Evolutionary conservation across 2,797 vertebrate species (phyloP), one percentile per base, ranked within the genome.

Genomic region (Capromys pilorides): DNA sequence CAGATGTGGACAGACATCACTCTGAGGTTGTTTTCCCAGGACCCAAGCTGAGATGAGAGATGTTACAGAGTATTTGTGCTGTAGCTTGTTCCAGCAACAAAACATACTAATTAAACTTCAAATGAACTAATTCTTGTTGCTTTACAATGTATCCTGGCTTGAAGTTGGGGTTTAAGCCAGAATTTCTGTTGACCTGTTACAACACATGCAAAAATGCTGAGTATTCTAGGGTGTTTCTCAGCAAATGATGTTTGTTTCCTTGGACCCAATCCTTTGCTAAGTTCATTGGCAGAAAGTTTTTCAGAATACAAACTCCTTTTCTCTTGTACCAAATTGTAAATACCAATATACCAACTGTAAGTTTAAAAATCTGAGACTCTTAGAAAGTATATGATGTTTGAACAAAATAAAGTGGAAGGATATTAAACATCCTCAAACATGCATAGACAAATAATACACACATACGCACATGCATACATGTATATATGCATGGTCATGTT

Each of bases 171-270:
- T 61, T 95, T 89, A 85, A 94, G 80, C 73, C 93, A 95, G 93
- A 88, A 78, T 95, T 95, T 95, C 90, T 66, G 4, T 39, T 28
- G 66, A 93, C 96, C 92, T 97, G 96, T 97, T 91, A 31, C 5
- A 93, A 95, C 95, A 45, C 96, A 83, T 93, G 94, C 94, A 95
- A 87, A 95, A 92, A 92, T 86, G 93, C 88, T 9, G 66, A 41
- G 39, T 61, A 41, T 92, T 54, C 88, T 14, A 10, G 49, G 62
- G 19, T 66, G 69, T 78, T 86, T 61, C 24, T 6, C 7, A 5
- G 91, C 80, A 86, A 91, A 79, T 1, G 49, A 18, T 18, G 8
- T 24, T 75, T 14, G 7, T 81, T 82, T 86, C 49, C 39, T 66
- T 61, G 62, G 41, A 13, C 73, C 78, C 21, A 16, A 9, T 69